Evolutionary conservation across 1,140 invertebrate genomes (phyloP), one percentile per base, ranked within the genome.

Genomic region (Cotesia chilonis): DNA sequence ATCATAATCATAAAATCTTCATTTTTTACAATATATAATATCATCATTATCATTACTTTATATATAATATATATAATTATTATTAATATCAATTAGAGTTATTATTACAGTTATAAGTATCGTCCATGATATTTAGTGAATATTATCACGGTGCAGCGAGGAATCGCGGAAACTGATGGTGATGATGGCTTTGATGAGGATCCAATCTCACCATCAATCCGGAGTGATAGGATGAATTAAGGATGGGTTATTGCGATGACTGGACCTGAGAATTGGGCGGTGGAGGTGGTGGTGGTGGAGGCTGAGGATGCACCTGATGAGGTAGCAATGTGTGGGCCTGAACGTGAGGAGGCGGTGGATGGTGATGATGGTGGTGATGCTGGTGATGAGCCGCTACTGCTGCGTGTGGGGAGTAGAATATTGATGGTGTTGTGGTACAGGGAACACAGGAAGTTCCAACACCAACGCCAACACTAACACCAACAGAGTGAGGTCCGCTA

Each of bases 281-380:
- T 20, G 85, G 83, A n/a, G 81, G 87, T 65, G 81, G 83, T 17
- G 80, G 84, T 5, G 81, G 85, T 65, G 78, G 84, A 74, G 78
- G 85, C 68, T 80, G 85, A 6, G 78, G 80, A 76, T 86, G 85
- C 55, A 85, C 83, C 75, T 87, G 84, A 74, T 86, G 85, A 63
- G 84, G 81, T 70, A 86, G 74, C 12, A 84, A 75, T 41, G 76
- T 80, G 73, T 86, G 84, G 57, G 84, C 74, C 73, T 86, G 84
- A 54, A 84, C 83, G 71, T 84, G 84, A n/a, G 80, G 77, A 14
- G 81, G 83, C 63, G 85, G 85, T 61, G 81, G 80, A 76, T 87
- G 83, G 71, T 87, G 85, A 71, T 86, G 86, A 54, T 87, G 84
- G 71, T 77, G 75, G 60, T 86, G 86, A 70, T 87, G 85, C 76